Base-by-base conservation (phyloP, 1,140 invertebrate species). In the Philotrypesis tridentata region DNA sequence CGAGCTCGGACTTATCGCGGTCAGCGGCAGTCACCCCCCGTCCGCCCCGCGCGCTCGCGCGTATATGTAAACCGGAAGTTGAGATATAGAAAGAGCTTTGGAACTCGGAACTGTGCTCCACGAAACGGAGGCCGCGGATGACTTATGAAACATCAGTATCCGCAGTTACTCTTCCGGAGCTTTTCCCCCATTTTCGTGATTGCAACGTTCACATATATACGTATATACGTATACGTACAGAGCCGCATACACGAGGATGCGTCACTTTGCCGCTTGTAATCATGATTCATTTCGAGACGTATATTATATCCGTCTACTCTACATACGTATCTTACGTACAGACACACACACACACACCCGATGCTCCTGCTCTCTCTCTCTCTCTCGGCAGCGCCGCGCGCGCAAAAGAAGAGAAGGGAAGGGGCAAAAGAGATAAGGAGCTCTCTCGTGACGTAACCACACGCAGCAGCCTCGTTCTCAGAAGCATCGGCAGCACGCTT, bases 91-190 rank as follows among this genome's bases (percentile, higher is more conserved):
- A 65, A 75, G 55, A 31, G 48, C 48, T n/a, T 55, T 17, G 48
- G 21, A 75, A 63, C 21, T 43, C 31, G 60, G 17, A 55, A 55
- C 48, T 55, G n/a, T 55, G 9, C n/a, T n/a, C n/a, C 9, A 17
- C 48, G 48, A 55, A 48, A 48, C 43, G 1, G 11, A 17, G 5
- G 43, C 43, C 3, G 43, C 43, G 48, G 61, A 9, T 37, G 76
- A 70, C 65, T 78, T 70, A 70, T 68, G 76, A 78, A 78, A 78
- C 63, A 29, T 40, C 27, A 78, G n/a, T n/a, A n/a, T n/a, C 43
- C 76, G 31, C 63, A 55, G 48, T 63, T 75, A 23, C 25, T 65
- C 73, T 67, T 61, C 25, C 6, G n/a, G 1, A 37, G 33, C 27
- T 33, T 78, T 78, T 48, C 33, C 33, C 27, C 76, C 76, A 70